These are phyloP conservation scores for Pyrgus malvae DNA, from an alignment of 2,888 invertebrate species.

Conservation along the genomic window DNA sequence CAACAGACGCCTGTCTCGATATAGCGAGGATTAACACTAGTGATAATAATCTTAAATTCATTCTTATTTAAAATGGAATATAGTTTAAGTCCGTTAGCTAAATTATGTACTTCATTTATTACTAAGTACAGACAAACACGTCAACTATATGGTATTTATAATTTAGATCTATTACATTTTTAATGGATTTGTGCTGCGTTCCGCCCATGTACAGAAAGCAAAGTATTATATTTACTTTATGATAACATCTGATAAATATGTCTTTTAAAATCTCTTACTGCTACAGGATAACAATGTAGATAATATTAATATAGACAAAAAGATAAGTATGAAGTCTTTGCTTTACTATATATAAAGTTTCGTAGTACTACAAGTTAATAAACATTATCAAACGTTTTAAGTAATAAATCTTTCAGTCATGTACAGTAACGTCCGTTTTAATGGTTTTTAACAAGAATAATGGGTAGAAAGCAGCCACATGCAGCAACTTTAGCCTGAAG, in stretches of 20 bases:
- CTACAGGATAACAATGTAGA: slow-evolving; percentile 17
- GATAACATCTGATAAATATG: slow-evolving; percentile 16
- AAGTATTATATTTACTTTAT: slow-evolving; percentile 6
- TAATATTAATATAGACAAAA: slow-evolving; percentile 13
- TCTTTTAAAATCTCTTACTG: slow-evolving; percentile 15
- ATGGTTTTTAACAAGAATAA: slow-evolving; percentile 2
- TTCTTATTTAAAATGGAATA: slow-evolving; percentile 70
- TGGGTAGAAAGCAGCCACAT: slow-evolving; percentile 23
- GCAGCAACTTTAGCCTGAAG: neutral
- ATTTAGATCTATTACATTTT: slow-evolving; percentile 26
- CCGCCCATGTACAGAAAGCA: slow-evolving; percentile 24
- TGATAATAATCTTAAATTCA: slow-evolving; percentile 69
- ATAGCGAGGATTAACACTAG: slow-evolving; percentile 50
- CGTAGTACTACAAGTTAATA: slow-evolving; percentile 2
- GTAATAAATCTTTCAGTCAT: slow-evolving; percentile 16
- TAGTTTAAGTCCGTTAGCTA: slow-evolving; percentile 67
- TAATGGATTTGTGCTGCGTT: slow-evolving; percentile 24
- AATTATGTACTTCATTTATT: slow-evolving; percentile 72
- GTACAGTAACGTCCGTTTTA: slow-evolving; percentile 15
- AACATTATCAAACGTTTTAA: slow-evolving; percentile 7
- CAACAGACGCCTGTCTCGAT: slow-evolving; percentile 47
- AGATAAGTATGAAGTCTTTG: slow-evolving; percentile 13
- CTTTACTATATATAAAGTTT: slow-evolving; percentile 9
- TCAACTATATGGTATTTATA: slow-evolving; percentile 29
- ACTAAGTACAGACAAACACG: slow-evolving; percentile 42